Percentiles rank a stretch among this genome's conserved stretches.
phyloP scores from a whole-genome alignment of 2,888 invertebrate genomes.

The Chymomyza fuscimana region DNA sequence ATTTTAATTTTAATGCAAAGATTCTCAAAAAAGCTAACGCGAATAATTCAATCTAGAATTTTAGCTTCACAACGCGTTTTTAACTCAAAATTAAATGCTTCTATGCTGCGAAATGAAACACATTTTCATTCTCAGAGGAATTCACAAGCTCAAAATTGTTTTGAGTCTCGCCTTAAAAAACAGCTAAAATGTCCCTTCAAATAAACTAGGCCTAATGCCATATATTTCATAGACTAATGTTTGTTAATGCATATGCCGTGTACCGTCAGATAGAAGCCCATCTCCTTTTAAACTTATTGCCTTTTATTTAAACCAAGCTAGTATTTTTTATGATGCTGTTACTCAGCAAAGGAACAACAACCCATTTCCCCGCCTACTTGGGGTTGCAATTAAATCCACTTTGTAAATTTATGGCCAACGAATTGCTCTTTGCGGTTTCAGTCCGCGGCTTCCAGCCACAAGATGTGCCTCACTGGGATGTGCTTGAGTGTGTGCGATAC shows the following conservation, averaged over 20 bases:
- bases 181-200: not conserved
- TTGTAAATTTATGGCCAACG: conserved; percentile 75
- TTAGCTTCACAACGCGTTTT: too few species aligned
- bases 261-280: not conserved
- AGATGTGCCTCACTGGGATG: conserved; percentile 2
- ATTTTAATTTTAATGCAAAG: too few species aligned
- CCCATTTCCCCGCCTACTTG: not conserved
- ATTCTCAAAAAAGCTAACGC: too few species aligned
- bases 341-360: not conserved
- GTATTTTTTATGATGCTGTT: not conserved
- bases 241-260: not conserved
- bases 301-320: not conserved
- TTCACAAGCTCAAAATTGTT: too few species aligned
- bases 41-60: too few species aligned
- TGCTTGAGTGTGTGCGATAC: conserved; percentile 27
- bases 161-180: too few species aligned
- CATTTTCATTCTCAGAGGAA: too few species aligned
- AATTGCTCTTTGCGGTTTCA: conserved; percentile 60
- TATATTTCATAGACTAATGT: not conserved
- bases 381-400: conserved; percentile 74
- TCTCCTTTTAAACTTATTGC: not conserved
- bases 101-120: too few species aligned
- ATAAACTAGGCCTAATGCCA: not conserved
- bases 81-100: too few species aligned
- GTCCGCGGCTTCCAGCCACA: conserved; percentile 8